Evolutionary conservation across 2,113 vertebrate genomes (phyloP).

Genomic region (Mola mola): DNA sequence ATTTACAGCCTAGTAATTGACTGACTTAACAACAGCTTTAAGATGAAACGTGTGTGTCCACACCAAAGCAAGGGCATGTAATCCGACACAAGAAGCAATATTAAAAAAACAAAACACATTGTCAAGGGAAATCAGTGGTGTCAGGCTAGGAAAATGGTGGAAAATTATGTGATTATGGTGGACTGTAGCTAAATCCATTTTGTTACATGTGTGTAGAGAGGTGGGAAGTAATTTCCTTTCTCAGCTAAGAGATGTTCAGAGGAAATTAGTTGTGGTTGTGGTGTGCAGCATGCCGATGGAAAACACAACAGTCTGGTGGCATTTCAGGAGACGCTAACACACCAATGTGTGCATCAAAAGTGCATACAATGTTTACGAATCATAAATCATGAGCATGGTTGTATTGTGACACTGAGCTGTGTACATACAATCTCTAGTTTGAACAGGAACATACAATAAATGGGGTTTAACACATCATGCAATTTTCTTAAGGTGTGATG

Average conservation of each 20-base stretch:
- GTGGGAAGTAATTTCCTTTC: conserved; percentile 42
- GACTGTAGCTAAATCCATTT: conserved; percentile 48
- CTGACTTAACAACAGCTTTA: conserved; percentile 2
- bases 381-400: too few relatives aligned
- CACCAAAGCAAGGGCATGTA: conserved; percentile 22
- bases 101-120: conserved; percentile 46
- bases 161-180: conserved; percentile 56
- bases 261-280: conserved; percentile 69
- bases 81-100: conserved; percentile 23
- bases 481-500: too few relatives aligned
- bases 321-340: conserved; percentile 31
- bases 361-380: conserved; percentile 9
- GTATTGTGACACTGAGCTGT: too few relatives aligned
- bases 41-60: conserved; percentile 21
- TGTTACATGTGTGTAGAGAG: conserved; percentile 40
- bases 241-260: conserved; percentile 58
- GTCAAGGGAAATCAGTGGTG: conserved; percentile 59
- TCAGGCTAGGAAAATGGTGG: conserved; percentile 52
- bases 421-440: too few relatives aligned
- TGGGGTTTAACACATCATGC: too few relatives aligned
- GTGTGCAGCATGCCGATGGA: conserved; percentile 36
- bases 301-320: conserved; percentile 21
- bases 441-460: too few relatives aligned
- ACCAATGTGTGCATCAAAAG: conserved; percentile 21
- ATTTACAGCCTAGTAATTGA: conserved; percentile 4